phyloP scores from a whole-genome alignment of 2,113 vertebrate species.

The Mionectes macconnelli region DNA sequence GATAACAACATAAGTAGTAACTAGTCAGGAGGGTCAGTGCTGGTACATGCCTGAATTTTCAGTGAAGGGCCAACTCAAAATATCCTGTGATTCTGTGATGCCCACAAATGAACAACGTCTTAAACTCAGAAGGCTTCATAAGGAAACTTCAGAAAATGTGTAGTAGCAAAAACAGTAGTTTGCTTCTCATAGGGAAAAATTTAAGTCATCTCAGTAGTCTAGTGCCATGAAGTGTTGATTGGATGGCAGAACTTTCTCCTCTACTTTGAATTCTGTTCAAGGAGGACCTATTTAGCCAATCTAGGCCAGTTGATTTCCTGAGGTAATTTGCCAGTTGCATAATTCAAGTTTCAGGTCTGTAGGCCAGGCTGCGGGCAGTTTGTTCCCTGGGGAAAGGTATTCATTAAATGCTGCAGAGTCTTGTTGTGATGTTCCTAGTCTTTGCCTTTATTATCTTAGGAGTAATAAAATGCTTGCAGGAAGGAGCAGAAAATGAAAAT shows the following conservation, averaged over 20 bases:
- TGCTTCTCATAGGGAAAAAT: neutral
- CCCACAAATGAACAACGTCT: neutral
- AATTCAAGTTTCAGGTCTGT: neutral
- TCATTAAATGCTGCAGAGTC: neutral
- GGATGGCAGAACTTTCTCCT: neutral
- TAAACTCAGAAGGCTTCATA: neutral
- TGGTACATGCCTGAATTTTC: neutral
- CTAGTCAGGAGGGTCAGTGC: neutral
- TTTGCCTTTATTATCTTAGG: neutral
- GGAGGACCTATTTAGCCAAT: neutral
- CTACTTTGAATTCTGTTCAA: neutral
- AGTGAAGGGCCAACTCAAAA: neutral
- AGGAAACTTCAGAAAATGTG: neutral
- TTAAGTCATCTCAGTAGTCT: neutral
- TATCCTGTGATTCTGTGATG: neutral
- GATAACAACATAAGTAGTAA: neutral
- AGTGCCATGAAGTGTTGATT: fast-evolving
- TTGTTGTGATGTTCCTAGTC: neutral
- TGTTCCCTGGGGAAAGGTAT: neutral
- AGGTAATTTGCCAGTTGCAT: neutral
- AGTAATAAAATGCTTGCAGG: neutral
- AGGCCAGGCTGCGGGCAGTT: neutral
- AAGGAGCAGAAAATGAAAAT: neutral
- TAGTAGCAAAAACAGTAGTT: no score
- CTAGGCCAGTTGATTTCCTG: neutral